Base-by-base conservation (phyloP, 2,113 vertebrate genomes). In the Microtus pennsylvanicus region DNA sequence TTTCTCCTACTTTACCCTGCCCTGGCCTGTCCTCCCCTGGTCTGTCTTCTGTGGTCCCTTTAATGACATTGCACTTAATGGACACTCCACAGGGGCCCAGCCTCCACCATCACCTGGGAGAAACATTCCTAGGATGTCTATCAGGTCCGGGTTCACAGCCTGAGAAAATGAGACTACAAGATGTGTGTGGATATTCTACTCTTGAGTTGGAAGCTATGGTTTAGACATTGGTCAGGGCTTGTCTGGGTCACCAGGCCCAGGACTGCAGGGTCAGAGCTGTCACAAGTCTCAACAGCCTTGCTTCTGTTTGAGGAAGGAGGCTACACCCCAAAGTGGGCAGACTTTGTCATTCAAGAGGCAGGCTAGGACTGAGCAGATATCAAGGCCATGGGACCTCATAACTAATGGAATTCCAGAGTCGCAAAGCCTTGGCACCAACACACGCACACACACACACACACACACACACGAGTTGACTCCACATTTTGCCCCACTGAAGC, bases 391-490 rank as follows among this genome's bases (percentile, higher is more conserved):
- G 38, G 58, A 45, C 74, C 63, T 45, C 2, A 7, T 8, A 4
- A 52, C 5, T 13, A 38, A 22, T 61, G 13, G 92, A 28, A 21
- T 5, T 52, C n/a, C 45, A 24, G 65, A 35, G 13, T 63, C 38
- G 28, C 7, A 2, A n/a, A 6, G 26, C 11, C 47, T 45, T 69
- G 3, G 58, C 17, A 2, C 0, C 0, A 0, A n/a, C 5, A 26
- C 30, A n/a, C 69, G 35, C 67, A 35, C 72, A 42, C n/a, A 38
- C 70, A 38, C 72, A 75, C 72, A 75, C 50, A 38, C 72, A 75
- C 72, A 75, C 50, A 75, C 72, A 75, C 72, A 75, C 24, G 45
- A 70, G 10, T 14, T 69, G 45, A 11, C 63, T 9, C 85, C 30
- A 24, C 30, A 35, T 12, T 5, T 0, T 19, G 1, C 5, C 26